Evolutionary conservation across 2,888 invertebrate species (phyloP).

Genomic region (Andrena bucephala): DNA sequence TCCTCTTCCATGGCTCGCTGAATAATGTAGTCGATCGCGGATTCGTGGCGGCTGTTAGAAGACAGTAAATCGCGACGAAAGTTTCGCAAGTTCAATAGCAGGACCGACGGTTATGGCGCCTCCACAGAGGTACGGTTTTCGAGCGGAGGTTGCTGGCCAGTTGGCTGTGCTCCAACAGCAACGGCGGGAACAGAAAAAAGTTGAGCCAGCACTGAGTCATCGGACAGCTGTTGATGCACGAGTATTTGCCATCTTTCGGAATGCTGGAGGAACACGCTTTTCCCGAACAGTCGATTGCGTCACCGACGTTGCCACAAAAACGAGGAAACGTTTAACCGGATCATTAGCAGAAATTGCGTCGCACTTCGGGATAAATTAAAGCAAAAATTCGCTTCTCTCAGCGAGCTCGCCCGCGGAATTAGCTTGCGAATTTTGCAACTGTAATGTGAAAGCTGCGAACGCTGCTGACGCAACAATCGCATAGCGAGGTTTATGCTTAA

Average conservation of each 20-base stretch:
- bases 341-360: neutral
- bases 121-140: constrained; percentile 36
- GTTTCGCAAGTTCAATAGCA: constrained; percentile 59
- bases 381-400: neutral
- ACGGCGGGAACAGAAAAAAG: constrained; percentile 47
- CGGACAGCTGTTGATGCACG: constrained; percentile 72
- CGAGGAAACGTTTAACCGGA: neutral
- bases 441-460: constrained; percentile 31
- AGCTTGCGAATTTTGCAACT: constrained; percentile 37
- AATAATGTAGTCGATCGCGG: neutral
- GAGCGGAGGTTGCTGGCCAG: constrained; percentile 47
- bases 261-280: constrained; percentile 18
- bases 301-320: neutral
- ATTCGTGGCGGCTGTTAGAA: constrained; percentile 12
- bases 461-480: constrained; percentile 34
- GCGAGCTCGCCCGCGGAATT: constrained; percentile 31
- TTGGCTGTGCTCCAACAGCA: constrained; percentile 62
- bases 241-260: constrained; percentile 60
- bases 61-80: constrained; percentile 42
- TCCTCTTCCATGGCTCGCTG: neutral
- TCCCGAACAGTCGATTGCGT: neutral
- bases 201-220: constrained; percentile 64
- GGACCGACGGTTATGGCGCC: constrained; percentile 7
- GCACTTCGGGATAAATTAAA: constrained; percentile 12
- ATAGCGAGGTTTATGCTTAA: constrained; percentile 19